These are phyloP conservation scores for Drepana falcataria DNA, from an alignment of 2,888 invertebrate genomes.

Conservation along the genomic window DNA sequence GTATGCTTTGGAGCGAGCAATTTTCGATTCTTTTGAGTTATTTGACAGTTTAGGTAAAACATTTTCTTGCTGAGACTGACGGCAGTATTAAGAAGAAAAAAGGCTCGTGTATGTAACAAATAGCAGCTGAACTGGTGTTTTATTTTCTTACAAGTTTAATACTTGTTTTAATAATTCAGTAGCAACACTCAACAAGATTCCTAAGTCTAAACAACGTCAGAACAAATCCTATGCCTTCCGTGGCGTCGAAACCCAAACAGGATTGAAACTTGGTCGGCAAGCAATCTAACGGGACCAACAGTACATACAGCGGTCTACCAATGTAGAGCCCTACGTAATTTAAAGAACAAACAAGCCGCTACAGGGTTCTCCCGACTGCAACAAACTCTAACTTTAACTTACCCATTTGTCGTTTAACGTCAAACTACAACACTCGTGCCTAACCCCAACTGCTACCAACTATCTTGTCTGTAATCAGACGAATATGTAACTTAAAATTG, in stretches of 20 bases:
- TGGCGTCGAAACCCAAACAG: constrained; percentile 44
- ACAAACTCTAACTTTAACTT: constrained; percentile 52
- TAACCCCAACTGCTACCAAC: not conserved
- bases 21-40: constrained; percentile 3
- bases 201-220: constrained; percentile 16
- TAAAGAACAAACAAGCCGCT: constrained; percentile 59
- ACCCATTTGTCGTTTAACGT: constrained; percentile 42
- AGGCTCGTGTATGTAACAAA: no score
- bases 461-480: not conserved
- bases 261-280: constrained; percentile 52
- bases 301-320: constrained; percentile 40
- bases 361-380: constrained; percentile 45
- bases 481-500: not conserved
- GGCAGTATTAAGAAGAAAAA: no score
- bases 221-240: constrained; percentile 40
- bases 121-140: no score
- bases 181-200: not conserved
- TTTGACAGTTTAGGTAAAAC: constrained; percentile 11
- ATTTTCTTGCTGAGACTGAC: constrained; percentile 1
- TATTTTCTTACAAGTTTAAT: no score
- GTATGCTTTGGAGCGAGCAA: constrained; percentile 29
- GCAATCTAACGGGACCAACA: constrained; percentile 51
- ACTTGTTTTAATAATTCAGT: not conserved
- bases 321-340: constrained; percentile 50
- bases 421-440: constrained; percentile 6